A percentile compares a stretch with the other conserved stretches of the same genome.
These are phyloP conservation scores for Stramonita haemastoma DNA, from an alignment of 2,888 invertebrate species.

Conservation along the genomic window DNA sequence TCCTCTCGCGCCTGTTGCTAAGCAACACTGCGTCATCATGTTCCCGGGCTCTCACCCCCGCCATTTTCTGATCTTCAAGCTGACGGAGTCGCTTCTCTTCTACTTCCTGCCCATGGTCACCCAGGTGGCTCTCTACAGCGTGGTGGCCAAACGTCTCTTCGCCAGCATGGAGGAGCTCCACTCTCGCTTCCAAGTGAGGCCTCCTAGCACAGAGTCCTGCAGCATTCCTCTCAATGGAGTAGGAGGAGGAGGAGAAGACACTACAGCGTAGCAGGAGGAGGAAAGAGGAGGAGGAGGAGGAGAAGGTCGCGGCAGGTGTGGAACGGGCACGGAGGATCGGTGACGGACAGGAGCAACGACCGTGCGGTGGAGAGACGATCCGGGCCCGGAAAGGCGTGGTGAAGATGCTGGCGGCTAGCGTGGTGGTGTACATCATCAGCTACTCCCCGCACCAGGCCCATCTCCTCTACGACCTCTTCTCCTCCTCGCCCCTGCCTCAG, in stretches of 20 bases:
- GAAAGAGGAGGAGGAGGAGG: slow-evolving; percentile 41
- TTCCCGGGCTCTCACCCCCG: slow-evolving; percentile 59
- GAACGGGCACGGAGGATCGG: slow-evolving; percentile 57
- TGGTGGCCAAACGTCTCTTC: slow-evolving; percentile 73
- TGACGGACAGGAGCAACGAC: slow-evolving; percentile 66
- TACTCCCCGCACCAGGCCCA: slow-evolving; percentile 78
- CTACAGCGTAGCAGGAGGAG: slow-evolving; percentile 52
- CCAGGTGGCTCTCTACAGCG: slow-evolving; percentile 71
- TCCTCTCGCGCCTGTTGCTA: slow-evolving; percentile 43
- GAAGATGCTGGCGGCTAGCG: slow-evolving; percentile 79
- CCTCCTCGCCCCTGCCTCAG: slow-evolving; percentile 62
- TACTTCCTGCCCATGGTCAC: slow-evolving; percentile 75
- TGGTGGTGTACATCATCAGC: slow-evolving; percentile 78
- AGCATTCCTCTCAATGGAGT: slow-evolving; percentile 17
- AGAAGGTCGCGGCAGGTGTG: slow-evolving; percentile 62
- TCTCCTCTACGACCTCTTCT: slow-evolving; percentile 73
- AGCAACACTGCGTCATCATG: slow-evolving; percentile 65
- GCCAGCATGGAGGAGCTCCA: slow-evolving; percentile 69
- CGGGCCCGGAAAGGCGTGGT: slow-evolving; percentile 77
- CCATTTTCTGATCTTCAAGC: slow-evolving; percentile 66
- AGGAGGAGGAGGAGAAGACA: slow-evolving; percentile 49
- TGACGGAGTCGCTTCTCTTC: slow-evolving; percentile 72
- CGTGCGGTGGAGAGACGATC: slow-evolving; percentile 57
- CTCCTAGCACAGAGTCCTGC: slow-evolving; percentile 54
- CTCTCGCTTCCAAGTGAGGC: slow-evolving; percentile 62